These are phyloP conservation scores for Dendrocopos noguchii DNA, from an alignment of 2,113 vertebrate genomes.

Conservation along the genomic window DNA sequence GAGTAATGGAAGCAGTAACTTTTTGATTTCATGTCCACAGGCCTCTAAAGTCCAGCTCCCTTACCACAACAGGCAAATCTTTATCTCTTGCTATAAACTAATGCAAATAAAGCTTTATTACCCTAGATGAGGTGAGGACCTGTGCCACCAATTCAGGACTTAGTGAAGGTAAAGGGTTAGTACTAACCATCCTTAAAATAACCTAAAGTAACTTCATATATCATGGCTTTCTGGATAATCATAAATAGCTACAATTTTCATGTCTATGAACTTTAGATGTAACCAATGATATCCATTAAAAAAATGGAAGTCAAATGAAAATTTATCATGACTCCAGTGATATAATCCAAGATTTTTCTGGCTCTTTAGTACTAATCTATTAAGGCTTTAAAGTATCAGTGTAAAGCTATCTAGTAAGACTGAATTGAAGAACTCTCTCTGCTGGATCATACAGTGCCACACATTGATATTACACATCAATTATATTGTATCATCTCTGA, in stretches of 20 bases:
- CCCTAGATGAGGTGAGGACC: not conserved
- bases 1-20: not conserved
- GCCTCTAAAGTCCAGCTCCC: not conserved
- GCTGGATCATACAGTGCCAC: not conserved
- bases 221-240: not conserved
- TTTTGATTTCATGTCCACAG: not conserved
- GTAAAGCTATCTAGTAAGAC: not conserved
- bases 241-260: not conserved
- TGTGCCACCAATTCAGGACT: not conserved
- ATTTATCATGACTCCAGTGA: not conserved
- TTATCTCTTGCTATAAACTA: not conserved
- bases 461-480: rapidly evolving
- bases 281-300: not conserved
- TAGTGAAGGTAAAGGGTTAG: not conserved
- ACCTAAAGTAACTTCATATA: not conserved
- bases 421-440: not conserved
- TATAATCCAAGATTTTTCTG: not conserved
- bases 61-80: not conserved
- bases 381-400: not conserved
- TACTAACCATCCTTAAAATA: not conserved
- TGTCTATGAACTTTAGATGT: not conserved
- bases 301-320: not conserved
- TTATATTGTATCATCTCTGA: not conserved
- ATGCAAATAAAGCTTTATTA: not conserved
- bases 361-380: not conserved